Conservation (phyloP, 2,888 invertebrate genomes). For the Cosmia trapezina region DNA sequence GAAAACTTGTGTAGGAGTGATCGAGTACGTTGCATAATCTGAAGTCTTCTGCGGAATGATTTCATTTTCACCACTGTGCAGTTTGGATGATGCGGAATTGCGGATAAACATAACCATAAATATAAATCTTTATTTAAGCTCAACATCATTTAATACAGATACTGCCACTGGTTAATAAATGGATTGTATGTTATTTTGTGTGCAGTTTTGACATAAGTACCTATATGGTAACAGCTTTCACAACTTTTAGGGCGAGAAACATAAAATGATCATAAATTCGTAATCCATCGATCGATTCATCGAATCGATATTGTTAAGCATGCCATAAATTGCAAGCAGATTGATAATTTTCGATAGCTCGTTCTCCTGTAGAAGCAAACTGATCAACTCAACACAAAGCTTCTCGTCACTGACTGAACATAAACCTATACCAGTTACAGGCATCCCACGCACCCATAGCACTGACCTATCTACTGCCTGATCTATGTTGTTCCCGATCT, state of each 20-base stretch:
- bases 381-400: conserved; percentile 18
- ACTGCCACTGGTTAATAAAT: too few relatives aligned
- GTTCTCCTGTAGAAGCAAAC: neutral
- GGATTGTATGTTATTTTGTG: neutral
- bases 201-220: neutral
- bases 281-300: neutral
- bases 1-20: conserved; percentile 19
- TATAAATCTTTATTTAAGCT: too few relatives aligned
- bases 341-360: neutral
- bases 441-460: conserved; percentile 25
- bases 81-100: neutral
- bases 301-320: neutral
- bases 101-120: too few relatives aligned
- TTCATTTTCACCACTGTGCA: neutral
- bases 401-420: conserved; percentile 1
- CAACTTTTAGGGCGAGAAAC: neutral
- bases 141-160: too few relatives aligned
- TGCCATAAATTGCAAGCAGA: neutral
- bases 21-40: conserved; percentile 5
- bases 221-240: neutral
- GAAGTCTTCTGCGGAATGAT: neutral
- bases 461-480: conserved; percentile 49
- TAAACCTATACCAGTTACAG: conserved; percentile 4
- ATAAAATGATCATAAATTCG: neutral
- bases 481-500: conserved; percentile 71